Conservation (phyloP, 35 echinoderm and acorn worm genomes). For the Diadema setosum region DNA sequence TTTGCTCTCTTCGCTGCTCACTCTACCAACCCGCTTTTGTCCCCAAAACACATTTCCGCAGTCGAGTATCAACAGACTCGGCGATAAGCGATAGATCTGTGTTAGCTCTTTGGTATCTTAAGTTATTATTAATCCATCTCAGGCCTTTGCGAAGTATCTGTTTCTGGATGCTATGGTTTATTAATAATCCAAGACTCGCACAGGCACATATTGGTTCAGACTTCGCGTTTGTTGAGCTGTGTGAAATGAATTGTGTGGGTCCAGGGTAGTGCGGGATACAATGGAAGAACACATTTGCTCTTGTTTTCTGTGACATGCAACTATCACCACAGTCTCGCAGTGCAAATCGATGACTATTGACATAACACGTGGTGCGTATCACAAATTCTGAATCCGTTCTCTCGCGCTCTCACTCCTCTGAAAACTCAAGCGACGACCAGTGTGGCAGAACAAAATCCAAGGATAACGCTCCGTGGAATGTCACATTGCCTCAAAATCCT, state of each 20-base stretch:
- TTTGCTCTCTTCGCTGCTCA: background rate
- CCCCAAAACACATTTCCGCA: slow-evolving; percentile 16
- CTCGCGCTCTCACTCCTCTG: background rate
- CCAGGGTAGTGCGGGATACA: background rate
- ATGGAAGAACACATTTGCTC: background rate
- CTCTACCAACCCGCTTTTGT: background rate
- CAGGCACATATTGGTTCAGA: too few relatives aligned
- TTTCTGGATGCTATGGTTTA: slow-evolving; percentile 10
- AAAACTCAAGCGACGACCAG: background rate
- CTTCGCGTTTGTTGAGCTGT: background rate
- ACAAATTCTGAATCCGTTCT: background rate
- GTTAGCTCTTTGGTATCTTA: background rate
- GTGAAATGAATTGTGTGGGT: background rate
- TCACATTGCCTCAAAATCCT: background rate
- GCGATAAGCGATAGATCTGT: slow-evolving; percentile 1
- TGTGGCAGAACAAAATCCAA: background rate
- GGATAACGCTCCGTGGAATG: background rate
- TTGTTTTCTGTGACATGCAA: background rate
- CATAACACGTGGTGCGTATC: slow-evolving; percentile 21
- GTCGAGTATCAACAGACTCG: background rate
- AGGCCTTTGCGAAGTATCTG: background rate
- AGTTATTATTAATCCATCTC: slow-evolving; percentile 24
- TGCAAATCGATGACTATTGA: slow-evolving; percentile 11
- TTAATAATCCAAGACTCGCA: background rate
- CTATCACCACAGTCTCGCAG: background rate